Evolutionary conservation across 1,140 invertebrate species (phyloP), one percentile per base, ranked within the genome.

Genomic region (Psix sp.): DNA sequence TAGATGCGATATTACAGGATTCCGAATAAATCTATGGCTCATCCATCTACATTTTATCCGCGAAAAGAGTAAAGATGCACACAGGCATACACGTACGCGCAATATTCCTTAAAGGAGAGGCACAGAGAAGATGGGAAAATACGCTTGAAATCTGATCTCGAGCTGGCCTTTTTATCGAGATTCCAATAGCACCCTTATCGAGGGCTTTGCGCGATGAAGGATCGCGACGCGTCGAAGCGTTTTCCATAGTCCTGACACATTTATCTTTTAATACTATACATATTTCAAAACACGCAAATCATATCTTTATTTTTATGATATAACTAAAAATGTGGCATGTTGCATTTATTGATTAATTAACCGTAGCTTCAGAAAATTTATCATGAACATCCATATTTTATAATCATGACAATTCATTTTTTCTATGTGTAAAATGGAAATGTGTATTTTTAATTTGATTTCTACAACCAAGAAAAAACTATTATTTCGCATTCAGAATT

Each of bases 101-200:
- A 36, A 63, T 49, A 42, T 59, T 74, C 49, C 54, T 57, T 51
- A 18, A 73, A 45, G 60, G 21, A 71, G 67, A 73, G 38, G 21
- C 21, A n/a, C 21, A 9, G 9, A 24, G 21, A 24, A 24, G 21
- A 9, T 5, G 4, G 16, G 68, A 56, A 74, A 79, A 80, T 78
- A 78, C 71, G 78, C 57, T 77, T 79, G 78, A 80, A 83, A 82
- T 83, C 82, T 80, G 78, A 84, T 82, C 79, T 78, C 68, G 46
- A 74, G 78, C 75, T 73, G 60, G 52, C 72, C 77, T 80, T n/a
- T n/a, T 79, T 76, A 82, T 83, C 81, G 80, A 83, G 81, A 84
- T 84, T 84, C 83, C 80, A 83, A 84, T 83, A 83, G 78, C 80
- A 65, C 78, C 77, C 81, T 84, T 84, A 85, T 85, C 83, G 81